phyloP scores from a whole-genome alignment of 2,797 vertebrate genomes.

The Hemitrygon akajei region DNA sequence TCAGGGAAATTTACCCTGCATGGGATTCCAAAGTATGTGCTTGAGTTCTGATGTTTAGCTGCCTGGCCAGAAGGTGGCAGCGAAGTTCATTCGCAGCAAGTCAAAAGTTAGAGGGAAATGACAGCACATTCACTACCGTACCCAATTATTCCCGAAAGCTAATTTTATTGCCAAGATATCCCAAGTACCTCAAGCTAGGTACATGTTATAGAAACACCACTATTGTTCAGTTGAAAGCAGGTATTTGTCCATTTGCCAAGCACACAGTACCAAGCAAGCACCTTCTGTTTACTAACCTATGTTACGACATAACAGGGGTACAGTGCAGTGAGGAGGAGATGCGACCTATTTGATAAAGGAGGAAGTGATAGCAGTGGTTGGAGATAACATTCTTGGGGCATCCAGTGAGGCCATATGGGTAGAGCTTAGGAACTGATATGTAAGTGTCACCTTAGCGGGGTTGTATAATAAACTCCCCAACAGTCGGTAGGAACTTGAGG shows the following conservation, averaged over 20 bases:
- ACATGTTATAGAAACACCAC: background rate
- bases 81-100: background rate
- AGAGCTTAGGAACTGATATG: no score
- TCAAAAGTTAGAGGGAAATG: background rate
- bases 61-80: constrained; percentile 5
- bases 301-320: background rate
- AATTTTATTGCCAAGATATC: background rate
- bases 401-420: no score
- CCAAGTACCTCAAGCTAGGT: background rate
- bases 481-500: no score
- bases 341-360: no score
- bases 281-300: background rate
- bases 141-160: background rate
- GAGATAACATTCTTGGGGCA: no score
- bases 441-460: no score
- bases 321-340: no score
- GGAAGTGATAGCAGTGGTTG: no score
- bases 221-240: background rate
- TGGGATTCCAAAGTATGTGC: background rate
- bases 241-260: background rate
- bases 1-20: background rate
- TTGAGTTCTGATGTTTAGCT: background rate
- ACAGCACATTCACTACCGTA: background rate
- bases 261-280: background rate
- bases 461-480: no score